These are phyloP conservation scores for Pasiphila rectangulata DNA, from an alignment of 2,888 invertebrate genomes.

Conservation along the genomic window DNA sequence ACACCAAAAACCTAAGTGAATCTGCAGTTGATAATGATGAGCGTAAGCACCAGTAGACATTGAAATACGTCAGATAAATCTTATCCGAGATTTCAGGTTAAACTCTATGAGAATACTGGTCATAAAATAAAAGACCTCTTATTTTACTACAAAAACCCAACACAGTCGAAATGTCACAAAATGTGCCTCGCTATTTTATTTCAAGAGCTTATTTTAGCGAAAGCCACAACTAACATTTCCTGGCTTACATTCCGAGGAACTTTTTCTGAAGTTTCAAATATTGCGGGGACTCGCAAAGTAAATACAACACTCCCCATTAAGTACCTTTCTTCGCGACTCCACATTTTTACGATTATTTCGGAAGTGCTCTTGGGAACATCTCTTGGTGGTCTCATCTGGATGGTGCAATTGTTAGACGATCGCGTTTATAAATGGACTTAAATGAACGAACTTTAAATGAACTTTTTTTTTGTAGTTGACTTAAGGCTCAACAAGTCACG, in stretches of 20 bases:
- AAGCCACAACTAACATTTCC: conserved; percentile 24
- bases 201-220: conserved; percentile 7
- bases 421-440: background rate
- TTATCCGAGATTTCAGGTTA: too few species aligned
- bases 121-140: background rate
- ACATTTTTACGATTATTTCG: conserved; percentile 60
- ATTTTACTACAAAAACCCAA: conserved; percentile 8
- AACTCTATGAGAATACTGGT: too few species aligned
- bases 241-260: conserved; percentile 23
- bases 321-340: conserved; percentile 43
- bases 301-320: conserved; percentile 45
- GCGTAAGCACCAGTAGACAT: too few species aligned
- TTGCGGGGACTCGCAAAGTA: conserved; percentile 37
- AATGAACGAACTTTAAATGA: too few species aligned
- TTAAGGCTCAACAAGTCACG: too few species aligned
- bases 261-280: conserved; percentile 30
- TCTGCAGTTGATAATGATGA: too few species aligned
- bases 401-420: conserved; percentile 34
- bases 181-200: background rate
- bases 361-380: conserved; percentile 44
- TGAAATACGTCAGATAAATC: too few species aligned
- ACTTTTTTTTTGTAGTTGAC: too few species aligned
- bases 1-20: too few species aligned
- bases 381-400: conserved; percentile 29
- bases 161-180: conserved; percentile 4